phyloP scores from a whole-genome alignment of 2,113 vertebrate species.

The Hylia prasina region DNA sequence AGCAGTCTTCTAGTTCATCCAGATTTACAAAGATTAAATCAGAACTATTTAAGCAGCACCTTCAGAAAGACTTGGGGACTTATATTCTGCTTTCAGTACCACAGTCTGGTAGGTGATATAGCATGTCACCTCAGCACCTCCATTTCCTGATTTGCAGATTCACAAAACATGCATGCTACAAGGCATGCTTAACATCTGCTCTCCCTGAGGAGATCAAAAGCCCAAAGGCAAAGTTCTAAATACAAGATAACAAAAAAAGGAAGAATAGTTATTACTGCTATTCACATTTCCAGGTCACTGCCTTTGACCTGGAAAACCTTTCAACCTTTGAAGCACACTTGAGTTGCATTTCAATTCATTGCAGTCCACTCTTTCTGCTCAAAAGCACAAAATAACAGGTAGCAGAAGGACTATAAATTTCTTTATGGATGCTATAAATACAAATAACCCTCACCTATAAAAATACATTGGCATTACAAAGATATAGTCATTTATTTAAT shows the following conservation, averaged over 20 bases:
- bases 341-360: slow-evolving; percentile 22
- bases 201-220: neutral
- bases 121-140: neutral
- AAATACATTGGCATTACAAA: slow-evolving; percentile 50
- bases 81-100: neutral
- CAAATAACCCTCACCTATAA: slow-evolving; percentile 33
- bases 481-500: slow-evolving; percentile 23
- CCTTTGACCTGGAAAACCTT: slow-evolving; percentile 25
- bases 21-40: neutral
- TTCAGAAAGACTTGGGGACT: neutral
- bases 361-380: slow-evolving; percentile 1
- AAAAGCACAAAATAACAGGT: slow-evolving; percentile 46
- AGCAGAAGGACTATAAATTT: slow-evolving; percentile 49
- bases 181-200: neutral
- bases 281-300: neutral
- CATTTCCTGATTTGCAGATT: neutral
- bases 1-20: neutral
- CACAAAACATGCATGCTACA: neutral
- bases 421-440: slow-evolving; percentile 54
- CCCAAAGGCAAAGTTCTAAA: slow-evolving; percentile 1
- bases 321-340: slow-evolving; percentile 1
- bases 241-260: neutral
- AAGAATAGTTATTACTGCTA: neutral
- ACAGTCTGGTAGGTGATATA: neutral
- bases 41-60: neutral